Percentiles rank a stretch among this genome's conserved stretches.
Evolutionary conservation across 2,113 vertebrate species (phyloP).

Genomic region (Mobula birostris): DNA sequence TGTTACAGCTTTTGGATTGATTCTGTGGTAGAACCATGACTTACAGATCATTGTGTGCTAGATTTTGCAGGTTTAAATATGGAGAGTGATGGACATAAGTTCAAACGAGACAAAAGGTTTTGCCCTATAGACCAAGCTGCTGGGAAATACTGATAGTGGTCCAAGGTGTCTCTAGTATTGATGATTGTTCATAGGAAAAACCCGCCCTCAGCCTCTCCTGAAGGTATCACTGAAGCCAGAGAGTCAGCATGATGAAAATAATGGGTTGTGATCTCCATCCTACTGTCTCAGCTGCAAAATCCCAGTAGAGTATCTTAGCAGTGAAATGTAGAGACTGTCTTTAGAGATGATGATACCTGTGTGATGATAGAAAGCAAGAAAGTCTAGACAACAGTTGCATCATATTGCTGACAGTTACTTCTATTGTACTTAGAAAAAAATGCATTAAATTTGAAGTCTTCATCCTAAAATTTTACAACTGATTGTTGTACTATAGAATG

Average conservation of each 20-base stretch:
- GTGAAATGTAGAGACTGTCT: background rate
- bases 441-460: slow-evolving; percentile 7
- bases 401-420: background rate
- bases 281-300: background rate
- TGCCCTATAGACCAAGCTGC: background rate
- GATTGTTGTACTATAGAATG: slow-evolving; percentile 1
- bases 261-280: background rate
- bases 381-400: background rate
- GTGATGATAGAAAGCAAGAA: background rate
- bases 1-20: no score
- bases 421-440: background rate
- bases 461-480: slow-evolving; percentile 1
- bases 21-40: no score
- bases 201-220: background rate
- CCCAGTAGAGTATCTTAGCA: background rate
- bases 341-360: background rate
- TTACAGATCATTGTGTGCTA: no score
- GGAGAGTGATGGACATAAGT: background rate
- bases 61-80: no score
- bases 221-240: background rate
- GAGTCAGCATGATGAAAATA: background rate
- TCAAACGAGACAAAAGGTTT: background rate
- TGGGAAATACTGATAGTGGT: background rate
- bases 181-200: background rate
- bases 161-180: background rate